phyloP scores from a whole-genome alignment of 35 echinoderm and acorn worm genomes.

The Acanthaster planci region DNA sequence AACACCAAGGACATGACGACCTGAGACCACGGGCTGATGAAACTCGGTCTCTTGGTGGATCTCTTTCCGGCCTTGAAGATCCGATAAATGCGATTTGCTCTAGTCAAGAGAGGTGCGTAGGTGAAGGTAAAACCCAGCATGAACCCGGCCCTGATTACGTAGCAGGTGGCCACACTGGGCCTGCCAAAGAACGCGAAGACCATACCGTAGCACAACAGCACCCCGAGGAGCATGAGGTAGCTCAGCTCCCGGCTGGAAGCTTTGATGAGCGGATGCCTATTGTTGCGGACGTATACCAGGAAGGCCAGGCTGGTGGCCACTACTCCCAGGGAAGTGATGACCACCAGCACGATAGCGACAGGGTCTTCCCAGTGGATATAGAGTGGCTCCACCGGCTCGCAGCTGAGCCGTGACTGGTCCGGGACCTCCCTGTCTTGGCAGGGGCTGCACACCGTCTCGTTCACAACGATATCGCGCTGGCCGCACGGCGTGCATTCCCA shows the following conservation, averaged over 20 bases:
- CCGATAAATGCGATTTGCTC: slow-evolving; percentile 70
- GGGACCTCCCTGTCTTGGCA: slow-evolving; percentile 39
- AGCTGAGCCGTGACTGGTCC: slow-evolving; percentile 7
- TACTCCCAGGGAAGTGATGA: slow-evolving; percentile 17
- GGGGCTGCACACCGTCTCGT: slow-evolving; percentile 29
- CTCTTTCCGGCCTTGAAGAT: slow-evolving; percentile 76
- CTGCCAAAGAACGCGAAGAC: slow-evolving; percentile 46
- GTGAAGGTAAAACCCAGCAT: slow-evolving; percentile 66
- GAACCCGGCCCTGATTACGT: slow-evolving; percentile 44
- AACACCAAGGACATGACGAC: slow-evolving; percentile 56
- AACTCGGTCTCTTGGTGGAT: slow-evolving; percentile 58
- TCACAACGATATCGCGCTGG: slow-evolving; percentile 29
- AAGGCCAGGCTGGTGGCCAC: background rate
- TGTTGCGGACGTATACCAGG: slow-evolving; percentile 37
- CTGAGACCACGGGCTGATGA: slow-evolving; percentile 80
- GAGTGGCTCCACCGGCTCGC: background rate
- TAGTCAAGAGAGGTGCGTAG: slow-evolving; percentile 69
- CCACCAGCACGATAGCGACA: slow-evolving; percentile 36
- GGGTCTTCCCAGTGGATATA: slow-evolving; percentile 17
- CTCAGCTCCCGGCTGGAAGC: slow-evolving; percentile 88
- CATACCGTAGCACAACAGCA: slow-evolving; percentile 53
- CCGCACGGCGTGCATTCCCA: slow-evolving; percentile 64
- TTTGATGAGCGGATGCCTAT: slow-evolving; percentile 63
- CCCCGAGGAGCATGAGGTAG: slow-evolving; percentile 73
- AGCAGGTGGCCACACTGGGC: slow-evolving; percentile 44